A percentile compares a stretch with the other conserved stretches of the same genome.
phyloP scores from a whole-genome alignment of 2,113 vertebrate genomes.

The Aspidoscelis tigris region DNA sequence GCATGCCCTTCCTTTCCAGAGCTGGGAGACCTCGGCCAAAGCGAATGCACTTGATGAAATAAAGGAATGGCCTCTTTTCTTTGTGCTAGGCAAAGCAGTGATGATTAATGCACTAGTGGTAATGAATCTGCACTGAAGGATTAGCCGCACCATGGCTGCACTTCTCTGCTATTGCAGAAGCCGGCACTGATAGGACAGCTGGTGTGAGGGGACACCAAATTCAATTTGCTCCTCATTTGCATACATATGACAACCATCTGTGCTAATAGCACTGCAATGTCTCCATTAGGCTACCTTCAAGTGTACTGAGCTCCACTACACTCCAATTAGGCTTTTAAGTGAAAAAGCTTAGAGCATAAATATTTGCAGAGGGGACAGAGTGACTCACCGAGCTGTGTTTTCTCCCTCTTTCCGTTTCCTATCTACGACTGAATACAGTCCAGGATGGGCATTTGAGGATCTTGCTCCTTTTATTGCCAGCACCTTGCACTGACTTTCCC shows the following conservation, averaged over 20 bases:
- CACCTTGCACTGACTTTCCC: background rate
- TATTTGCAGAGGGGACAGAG: slow-evolving; percentile 74
- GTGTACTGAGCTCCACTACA: slow-evolving; percentile 61
- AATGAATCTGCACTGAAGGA: slow-evolving; percentile 89
- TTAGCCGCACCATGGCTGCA: slow-evolving; percentile 74
- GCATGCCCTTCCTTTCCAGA: slow-evolving; percentile 46
- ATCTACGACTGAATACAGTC: slow-evolving; percentile 17
- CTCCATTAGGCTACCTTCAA: slow-evolving; percentile 87
- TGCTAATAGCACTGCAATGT: slow-evolving; percentile 91
- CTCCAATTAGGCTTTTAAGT: slow-evolving; percentile 68
- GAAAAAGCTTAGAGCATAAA: slow-evolving; percentile 67
- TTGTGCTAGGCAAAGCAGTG: slow-evolving; percentile 82
- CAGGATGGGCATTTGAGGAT: background rate
- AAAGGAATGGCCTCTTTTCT: slow-evolving; percentile 69
- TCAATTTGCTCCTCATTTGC: slow-evolving; percentile 97
- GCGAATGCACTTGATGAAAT: slow-evolving; percentile 69
- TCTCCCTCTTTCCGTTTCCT: background rate
- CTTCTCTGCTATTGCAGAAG: slow-evolving; percentile 76
- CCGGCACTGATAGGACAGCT: slow-evolving; percentile 89
- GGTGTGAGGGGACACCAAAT: slow-evolving; percentile 90
- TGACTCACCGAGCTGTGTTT: slow-evolving; percentile 19
- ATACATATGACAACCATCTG: slow-evolving; percentile 99
- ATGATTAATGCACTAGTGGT: slow-evolving; percentile 90
- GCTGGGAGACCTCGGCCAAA: slow-evolving; percentile 64
- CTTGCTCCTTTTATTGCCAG: background rate